Conservation (phyloP, 2,113 vertebrate genomes). For the Kobus ellipsiprymnus region DNA sequence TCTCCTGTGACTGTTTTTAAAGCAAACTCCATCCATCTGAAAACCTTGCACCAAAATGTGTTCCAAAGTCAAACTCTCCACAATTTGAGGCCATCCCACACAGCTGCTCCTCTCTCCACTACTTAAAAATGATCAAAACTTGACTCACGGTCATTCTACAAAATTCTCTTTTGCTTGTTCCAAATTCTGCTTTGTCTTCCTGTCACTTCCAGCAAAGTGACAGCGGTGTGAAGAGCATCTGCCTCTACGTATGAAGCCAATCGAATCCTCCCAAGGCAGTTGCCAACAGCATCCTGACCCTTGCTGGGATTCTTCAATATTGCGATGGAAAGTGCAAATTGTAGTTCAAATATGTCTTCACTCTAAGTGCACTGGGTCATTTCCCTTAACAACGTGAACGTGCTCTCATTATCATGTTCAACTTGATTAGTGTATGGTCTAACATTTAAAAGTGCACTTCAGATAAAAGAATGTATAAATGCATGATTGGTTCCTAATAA, state of each 20-base stretch:
- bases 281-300: constrained; percentile 58
- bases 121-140: background rate
- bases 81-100: background rate
- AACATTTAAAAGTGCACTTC: constrained; percentile 85
- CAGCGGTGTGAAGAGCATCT: background rate
- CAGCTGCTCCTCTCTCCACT: background rate
- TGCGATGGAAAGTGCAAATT: constrained; percentile 77
- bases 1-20: background rate
- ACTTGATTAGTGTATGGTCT: constrained; percentile 84
- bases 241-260: constrained; percentile 36
- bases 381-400: constrained; percentile 84
- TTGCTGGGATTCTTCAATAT: constrained; percentile 74
- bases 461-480: constrained; percentile 82
- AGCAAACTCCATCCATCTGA: background rate
- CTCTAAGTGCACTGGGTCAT: constrained; percentile 82
- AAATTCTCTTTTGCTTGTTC: background rate
- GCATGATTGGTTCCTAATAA: constrained; percentile 86
- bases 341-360: constrained; percentile 80
- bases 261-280: constrained; percentile 45
- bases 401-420: constrained; percentile 83
- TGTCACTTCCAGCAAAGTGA: background rate
- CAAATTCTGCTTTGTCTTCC: background rate
- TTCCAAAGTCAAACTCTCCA: background rate
- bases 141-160: background rate
- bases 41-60: background rate